Evolutionary conservation across 2,797 vertebrate species (phyloP), one percentile per base, ranked within the genome.

Genomic region (Artibeus lituratus): DNA sequence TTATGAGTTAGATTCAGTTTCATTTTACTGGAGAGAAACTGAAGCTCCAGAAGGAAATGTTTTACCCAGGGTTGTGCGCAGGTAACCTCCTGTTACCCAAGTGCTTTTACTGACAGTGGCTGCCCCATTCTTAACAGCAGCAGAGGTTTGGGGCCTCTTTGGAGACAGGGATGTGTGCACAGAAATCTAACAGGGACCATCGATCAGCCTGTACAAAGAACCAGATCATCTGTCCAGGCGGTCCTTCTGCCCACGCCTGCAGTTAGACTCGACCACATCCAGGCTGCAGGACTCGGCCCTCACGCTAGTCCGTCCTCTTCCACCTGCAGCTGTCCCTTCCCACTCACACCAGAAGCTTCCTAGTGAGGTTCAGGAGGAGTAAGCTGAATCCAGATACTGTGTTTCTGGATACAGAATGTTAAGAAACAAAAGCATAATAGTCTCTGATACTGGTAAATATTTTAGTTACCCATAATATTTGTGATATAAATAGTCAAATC

Each of bases 121-220:
- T 76, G 7, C 53, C 65, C 59, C 21, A 42, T 7, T 74, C 35
- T 29, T 35, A 15, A 24, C 16, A 96, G 14, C 8, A 65, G 32
- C 9, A 21, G 49, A 37, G 11, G 7, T 47, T 51, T 73, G 22
- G n/a, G 32, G 19, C 15, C 22, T 55, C 78, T 32, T 74, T 42
- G 4, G 24, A 73, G 16, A 53, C 3, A 57, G 35, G 24, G 5
- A 8, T 1, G 2, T n/a, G 35, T 24, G 11, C 51, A 49, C 16
- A 35, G 42, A 67, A 70, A 22, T 32, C 9, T 51, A 22, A 39
- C 1, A 2, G 37, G 44, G 15, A 44, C 7, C 37, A 10, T 29
- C 0, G 0, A 5, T 55, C 12, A 5, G 14, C 32, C 18, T 15
- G 1, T 10, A 3, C 35, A 37, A 47, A 22, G 35, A 29, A 37